phyloP scores from a whole-genome alignment of 2,113 vertebrate genomes.

The Lampris megalopsis region DNA sequence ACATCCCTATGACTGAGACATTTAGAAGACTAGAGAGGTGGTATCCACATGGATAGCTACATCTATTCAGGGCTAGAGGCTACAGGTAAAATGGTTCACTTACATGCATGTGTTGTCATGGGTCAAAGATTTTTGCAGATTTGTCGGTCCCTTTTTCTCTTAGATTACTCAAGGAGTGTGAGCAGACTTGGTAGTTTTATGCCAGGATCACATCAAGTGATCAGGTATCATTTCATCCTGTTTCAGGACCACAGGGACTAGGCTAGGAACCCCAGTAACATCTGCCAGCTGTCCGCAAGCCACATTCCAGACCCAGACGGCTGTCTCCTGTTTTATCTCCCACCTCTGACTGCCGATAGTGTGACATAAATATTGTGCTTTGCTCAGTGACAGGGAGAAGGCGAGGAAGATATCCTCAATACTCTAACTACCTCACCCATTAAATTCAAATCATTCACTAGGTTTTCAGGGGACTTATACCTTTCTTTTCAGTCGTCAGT shows the following conservation, averaged over 20 bases:
- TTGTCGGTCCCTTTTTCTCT: background rate
- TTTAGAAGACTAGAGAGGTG: conserved; percentile 5
- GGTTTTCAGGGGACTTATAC: background rate
- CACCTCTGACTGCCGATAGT: conserved; percentile 26
- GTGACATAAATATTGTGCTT: conserved; percentile 42
- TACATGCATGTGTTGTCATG: background rate
- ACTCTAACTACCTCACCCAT: background rate
- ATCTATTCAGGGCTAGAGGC: conserved; percentile 7
- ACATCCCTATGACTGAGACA: background rate
- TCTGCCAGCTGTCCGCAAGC: conserved; percentile 56
- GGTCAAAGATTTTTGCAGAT: background rate
- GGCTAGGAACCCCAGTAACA: conserved; percentile 32
- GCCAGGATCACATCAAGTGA: conserved; percentile 30
- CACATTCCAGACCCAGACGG: conserved; percentile 36
- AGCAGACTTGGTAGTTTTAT: conserved; percentile 15
- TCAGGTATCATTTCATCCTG: conserved; percentile 44
- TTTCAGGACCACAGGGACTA: conserved; percentile 35
- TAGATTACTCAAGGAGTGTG: background rate
- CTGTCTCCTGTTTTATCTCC: conserved; percentile 36
- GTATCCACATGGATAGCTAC: background rate
- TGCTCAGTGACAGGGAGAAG: conserved; percentile 9
- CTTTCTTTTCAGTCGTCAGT: background rate
- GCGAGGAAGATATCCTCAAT: conserved; percentile 1
- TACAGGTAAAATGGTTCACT: background rate
- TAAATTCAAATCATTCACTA: background rate